Evolutionary conservation across 1,140 invertebrate genomes (phyloP).

Genomic region (Saccostrea echinata): DNA sequence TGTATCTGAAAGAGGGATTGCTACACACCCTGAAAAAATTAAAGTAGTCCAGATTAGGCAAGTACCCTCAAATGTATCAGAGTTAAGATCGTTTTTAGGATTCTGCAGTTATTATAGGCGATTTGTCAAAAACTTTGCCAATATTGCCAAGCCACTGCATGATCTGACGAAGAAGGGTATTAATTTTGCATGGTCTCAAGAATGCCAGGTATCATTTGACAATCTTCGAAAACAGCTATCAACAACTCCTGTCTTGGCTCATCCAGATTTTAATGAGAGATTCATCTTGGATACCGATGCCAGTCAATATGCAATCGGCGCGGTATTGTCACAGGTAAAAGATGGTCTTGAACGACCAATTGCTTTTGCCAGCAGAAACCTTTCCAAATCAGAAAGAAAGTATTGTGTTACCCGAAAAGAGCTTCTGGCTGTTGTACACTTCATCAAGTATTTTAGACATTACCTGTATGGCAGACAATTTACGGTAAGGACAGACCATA

Average conservation of each 20-base stretch:
- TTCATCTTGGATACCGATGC: constrained; percentile 61
- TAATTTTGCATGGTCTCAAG: constrained; percentile 43
- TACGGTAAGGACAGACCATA: constrained; percentile 63
- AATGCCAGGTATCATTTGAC: constrained; percentile 45
- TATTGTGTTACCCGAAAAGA: constrained; percentile 78
- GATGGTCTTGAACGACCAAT: constrained; percentile 63
- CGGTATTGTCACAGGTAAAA: constrained; percentile 50
- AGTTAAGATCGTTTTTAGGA: constrained; percentile 38
- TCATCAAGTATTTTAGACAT: constrained; percentile 57
- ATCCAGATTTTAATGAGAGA: constrained; percentile 32
- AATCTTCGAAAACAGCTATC: constrained; percentile 51
- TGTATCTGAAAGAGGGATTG: constrained; percentile 25
- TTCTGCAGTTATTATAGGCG: constrained; percentile 40
- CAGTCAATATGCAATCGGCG: constrained; percentile 42
- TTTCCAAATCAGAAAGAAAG: constrained; percentile 77
- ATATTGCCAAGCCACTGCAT: constrained; percentile 69
- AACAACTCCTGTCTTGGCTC: constrained; percentile 53
- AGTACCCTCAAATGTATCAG: background rate
- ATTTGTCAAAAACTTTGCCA: constrained; percentile 30
- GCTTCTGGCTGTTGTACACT: constrained; percentile 60
- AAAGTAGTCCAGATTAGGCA: constrained; percentile 27
- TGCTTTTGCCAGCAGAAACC: constrained; percentile 59
- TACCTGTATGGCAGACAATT: constrained; percentile 64
- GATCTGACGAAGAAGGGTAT: constrained; percentile 76
- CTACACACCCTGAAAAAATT: constrained; percentile 21